phyloP scores from a whole-genome alignment of 2,797 vertebrate species.

The Semaprochilodus insignis region DNA sequence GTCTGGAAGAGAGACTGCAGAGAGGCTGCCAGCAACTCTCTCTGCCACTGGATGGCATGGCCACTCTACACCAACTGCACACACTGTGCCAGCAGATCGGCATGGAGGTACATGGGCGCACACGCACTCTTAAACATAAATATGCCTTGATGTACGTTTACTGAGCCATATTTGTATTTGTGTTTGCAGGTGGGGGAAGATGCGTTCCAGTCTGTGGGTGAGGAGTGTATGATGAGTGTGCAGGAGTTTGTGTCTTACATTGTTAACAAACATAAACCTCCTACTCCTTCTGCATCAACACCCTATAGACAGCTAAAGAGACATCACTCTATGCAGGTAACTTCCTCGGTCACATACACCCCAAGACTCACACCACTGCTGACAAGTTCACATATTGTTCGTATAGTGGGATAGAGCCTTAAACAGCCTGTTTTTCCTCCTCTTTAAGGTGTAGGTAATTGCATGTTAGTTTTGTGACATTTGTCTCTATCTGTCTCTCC shows the following conservation, averaged over 20 bases:
- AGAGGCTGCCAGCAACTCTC: constrained; percentile 85
- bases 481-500: background rate
- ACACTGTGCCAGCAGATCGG: constrained; percentile 84
- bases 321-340: constrained; percentile 93
- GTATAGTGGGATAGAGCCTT: no score
- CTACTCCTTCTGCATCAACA: constrained; percentile 88
- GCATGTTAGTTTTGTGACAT: no score
- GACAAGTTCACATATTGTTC: no score
- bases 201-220: constrained; percentile 77
- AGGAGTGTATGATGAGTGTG: constrained; percentile 83
- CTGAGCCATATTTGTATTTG: background rate
- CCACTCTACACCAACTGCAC: constrained; percentile 81
- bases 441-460: no score
- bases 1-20: constrained; percentile 85
- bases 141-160: background rate
- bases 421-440: no score
- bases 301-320: constrained; percentile 94
- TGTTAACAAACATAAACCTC: constrained; percentile 81
- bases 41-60: constrained; percentile 83
- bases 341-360: background rate
- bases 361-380: no score
- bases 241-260: constrained; percentile 89
- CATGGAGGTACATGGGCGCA: constrained; percentile 80
- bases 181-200: constrained; percentile 82
- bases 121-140: background rate